Conservation (phyloP, 2,888 invertebrate genomes). For the Cinara cedri region DNA sequence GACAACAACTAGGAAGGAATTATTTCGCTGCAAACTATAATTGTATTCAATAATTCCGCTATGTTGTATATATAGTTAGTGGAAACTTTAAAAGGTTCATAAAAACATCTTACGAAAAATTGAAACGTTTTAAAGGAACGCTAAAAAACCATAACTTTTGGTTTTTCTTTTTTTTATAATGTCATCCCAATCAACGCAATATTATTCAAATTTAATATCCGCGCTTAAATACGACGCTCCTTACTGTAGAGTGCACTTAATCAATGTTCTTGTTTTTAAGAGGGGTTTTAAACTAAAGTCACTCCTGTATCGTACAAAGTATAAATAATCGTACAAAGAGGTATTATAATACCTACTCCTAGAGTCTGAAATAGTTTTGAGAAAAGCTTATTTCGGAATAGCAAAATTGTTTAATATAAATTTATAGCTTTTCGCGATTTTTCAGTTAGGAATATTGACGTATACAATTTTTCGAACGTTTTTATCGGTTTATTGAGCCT, state of each 20-base stretch:
- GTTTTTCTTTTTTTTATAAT: not conserved
- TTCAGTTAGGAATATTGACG: too few relatives aligned
- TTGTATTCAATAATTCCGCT: slow-evolving; percentile 20
- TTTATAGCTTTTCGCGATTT: not conserved
- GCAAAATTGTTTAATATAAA: not conserved
- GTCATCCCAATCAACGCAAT: not conserved
- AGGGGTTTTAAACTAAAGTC: not conserved
- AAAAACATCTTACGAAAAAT: not conserved
- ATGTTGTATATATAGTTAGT: not conserved
- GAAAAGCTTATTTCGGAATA: too few relatives aligned
- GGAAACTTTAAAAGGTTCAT: not conserved
- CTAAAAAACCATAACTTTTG: slow-evolving; percentile 5
- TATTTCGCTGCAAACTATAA: slow-evolving; percentile 9
- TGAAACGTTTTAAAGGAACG: slow-evolving; percentile 12
- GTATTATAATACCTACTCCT: too few relatives aligned
- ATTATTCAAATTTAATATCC: slow-evolving; percentile 24
- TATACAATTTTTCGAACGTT: too few relatives aligned
- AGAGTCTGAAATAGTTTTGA: too few relatives aligned
- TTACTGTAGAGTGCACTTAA: not conserved
- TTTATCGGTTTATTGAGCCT: too few relatives aligned
- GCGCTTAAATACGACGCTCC: not conserved
- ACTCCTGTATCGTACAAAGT: too few relatives aligned
- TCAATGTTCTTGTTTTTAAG: not conserved
- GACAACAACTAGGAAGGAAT: not conserved
- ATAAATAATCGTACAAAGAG: not conserved